Evolutionary conservation across 2,888 invertebrate genomes (phyloP).

Genomic region (Erebia ligea): DNA sequence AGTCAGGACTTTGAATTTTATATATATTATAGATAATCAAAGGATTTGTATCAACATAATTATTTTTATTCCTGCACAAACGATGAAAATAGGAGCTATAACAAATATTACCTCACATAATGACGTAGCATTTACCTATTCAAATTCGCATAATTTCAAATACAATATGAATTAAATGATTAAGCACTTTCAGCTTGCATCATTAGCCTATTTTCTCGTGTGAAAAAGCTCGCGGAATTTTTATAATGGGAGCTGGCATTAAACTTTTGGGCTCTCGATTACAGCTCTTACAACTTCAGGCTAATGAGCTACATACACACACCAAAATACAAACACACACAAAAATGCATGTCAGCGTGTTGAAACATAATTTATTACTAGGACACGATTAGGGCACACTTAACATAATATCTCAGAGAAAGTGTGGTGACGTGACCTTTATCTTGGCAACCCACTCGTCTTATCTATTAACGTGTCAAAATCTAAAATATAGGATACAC

Average conservation of each 20-base stretch:
- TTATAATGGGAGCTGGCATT: background rate
- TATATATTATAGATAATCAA: too few species aligned
- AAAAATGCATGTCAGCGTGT: background rate
- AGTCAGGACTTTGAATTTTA: too few species aligned
- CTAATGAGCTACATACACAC: background rate
- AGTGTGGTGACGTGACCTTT: constrained; percentile 66
- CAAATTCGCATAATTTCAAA: background rate
- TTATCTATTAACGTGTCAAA: too few species aligned
- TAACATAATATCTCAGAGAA: constrained; percentile 52
- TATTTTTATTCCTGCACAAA: too few species aligned
- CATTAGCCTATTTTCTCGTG: constrained; percentile 1
- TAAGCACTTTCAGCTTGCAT: background rate
- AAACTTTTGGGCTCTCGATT: background rate
- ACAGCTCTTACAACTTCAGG: background rate
- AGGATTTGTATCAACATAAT: too few species aligned
- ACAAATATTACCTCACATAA: background rate
- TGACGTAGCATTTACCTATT: background rate
- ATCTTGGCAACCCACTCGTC: constrained; percentile 58
- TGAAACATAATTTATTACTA: background rate
- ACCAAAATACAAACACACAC: background rate
- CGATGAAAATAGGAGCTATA: background rate
- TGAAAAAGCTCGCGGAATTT: background rate
- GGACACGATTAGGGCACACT: constrained; percentile 40
- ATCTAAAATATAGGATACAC: constrained; percentile 30
- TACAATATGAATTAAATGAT: background rate